These are phyloP conservation scores for Apostichopus japonicus DNA, from an alignment of 35 echinoderm and acorn worm species.

Conservation along the genomic window DNA sequence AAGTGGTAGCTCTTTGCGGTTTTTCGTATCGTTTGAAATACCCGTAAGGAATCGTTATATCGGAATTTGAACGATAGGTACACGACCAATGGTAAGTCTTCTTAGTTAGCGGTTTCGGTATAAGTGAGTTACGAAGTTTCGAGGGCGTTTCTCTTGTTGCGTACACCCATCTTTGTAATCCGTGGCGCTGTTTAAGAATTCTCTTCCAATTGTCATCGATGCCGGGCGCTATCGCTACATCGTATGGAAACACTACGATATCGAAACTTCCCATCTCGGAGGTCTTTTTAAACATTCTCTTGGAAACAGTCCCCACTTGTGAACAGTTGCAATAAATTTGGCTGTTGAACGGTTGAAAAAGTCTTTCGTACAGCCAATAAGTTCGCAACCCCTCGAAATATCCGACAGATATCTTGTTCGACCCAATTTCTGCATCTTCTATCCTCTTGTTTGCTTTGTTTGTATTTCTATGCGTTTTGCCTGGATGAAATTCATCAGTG, in stretches of 20 bases:
- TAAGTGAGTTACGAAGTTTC: background rate
- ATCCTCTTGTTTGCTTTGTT: background rate
- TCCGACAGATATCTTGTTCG: conserved; percentile 11
- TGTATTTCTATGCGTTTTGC: background rate
- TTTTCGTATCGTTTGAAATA: background rate
- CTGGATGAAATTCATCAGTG: background rate
- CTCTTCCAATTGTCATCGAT: conserved; percentile 5
- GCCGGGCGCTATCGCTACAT: background rate
- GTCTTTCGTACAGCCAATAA: conserved; percentile 30
- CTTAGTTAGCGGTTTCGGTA: background rate
- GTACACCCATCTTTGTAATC: conserved; percentile 29
- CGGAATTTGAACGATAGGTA: conserved; percentile 27
- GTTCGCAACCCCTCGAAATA: conserved; percentile 18
- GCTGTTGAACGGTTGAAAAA: background rate
- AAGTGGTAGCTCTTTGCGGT: background rate
- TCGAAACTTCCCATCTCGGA: conserved; percentile 28
- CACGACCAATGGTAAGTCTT: conserved; percentile 48
- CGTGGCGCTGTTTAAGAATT: conserved; percentile 1
- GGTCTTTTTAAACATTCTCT: conserved; percentile 32
- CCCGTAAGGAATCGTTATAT: conserved; percentile 21
- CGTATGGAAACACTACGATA: conserved; percentile 37
- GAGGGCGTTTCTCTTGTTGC: conserved; percentile 31
- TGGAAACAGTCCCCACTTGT: background rate
- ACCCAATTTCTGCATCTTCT: background rate
- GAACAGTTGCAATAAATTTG: conserved; percentile 6